Evolutionary conservation across 2,888 invertebrate species (phyloP).

Genomic region (Eilema depressum): DNA sequence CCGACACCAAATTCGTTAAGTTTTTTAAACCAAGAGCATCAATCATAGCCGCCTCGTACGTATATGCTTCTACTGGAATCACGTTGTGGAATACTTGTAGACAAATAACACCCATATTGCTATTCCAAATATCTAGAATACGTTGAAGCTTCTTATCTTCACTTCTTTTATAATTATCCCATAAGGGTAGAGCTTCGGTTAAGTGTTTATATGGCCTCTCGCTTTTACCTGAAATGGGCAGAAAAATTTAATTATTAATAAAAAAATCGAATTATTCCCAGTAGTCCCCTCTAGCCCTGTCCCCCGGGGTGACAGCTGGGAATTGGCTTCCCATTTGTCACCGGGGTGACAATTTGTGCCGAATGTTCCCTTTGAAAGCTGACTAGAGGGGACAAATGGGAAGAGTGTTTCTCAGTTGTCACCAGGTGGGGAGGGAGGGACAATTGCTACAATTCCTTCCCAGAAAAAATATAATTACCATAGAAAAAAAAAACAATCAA

Average conservation of each 20-base stretch:
- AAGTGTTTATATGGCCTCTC: constrained; percentile 15
- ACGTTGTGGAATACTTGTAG: constrained; percentile 9
- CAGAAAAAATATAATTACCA: no score
- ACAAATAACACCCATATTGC: constrained; percentile 1
- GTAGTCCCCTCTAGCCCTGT: no score
- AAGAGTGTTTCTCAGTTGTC: no score
- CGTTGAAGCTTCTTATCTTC: constrained; percentile 1
- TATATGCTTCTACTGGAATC: constrained; percentile 1
- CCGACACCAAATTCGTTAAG: neutral
- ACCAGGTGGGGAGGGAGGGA: no score
- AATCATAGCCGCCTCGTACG: constrained; percentile 13
- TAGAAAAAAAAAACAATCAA: no score
- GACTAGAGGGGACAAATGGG: no score
- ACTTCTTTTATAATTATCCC: neutral
- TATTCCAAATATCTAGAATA: constrained; percentile 14
- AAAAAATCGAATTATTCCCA: no score
- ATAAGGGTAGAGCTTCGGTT: neutral
- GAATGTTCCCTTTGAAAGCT: no score
- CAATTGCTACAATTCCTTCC: no score
- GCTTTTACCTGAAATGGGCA: neutral
- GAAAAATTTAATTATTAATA: neutral
- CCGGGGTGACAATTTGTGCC: no score
- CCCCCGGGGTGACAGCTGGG: no score
- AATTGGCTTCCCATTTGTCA: no score
- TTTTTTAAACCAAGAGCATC: neutral